Percentiles rank a stretch among this genome's conserved stretches.
Evolutionary conservation across 2,888 invertebrate species (phyloP).

Genomic region (Syrphus vitripennis): DNA sequence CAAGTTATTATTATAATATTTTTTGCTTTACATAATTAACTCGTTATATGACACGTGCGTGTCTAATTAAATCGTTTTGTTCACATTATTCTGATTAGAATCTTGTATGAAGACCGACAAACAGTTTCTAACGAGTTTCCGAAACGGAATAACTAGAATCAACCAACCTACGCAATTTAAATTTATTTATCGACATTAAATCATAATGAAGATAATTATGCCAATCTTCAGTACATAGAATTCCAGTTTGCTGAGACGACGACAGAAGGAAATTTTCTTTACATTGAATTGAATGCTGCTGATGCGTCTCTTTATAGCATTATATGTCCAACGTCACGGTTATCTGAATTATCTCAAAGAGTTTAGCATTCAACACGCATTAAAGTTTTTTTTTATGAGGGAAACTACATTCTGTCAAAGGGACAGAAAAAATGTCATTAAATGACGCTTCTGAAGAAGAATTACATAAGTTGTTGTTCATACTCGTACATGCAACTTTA

Average conservation of each 20-base stretch:
- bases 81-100: constrained; percentile 52
- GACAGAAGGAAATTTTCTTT: not conserved
- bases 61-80: constrained; percentile 61
- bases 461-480: no score
- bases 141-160: not conserved
- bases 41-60: constrained; percentile 38
- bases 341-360: not conserved
- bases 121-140: constrained; percentile 28
- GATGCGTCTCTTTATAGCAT: not conserved
- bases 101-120: constrained; percentile 24
- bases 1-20: not conserved
- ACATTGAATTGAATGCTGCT: not conserved
- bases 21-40: constrained; percentile 26
- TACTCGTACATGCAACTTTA: no score
- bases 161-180: not conserved
- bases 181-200: not conserved
- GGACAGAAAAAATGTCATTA: no score
- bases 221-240: not conserved
- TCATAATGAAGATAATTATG: constrained; percentile 11
- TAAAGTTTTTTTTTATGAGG: not conserved
- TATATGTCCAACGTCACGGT: not conserved
- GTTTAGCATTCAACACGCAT: not conserved
- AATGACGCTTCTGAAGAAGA: no score
- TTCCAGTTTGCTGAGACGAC: constrained; percentile 3
- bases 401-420: no score